Evolutionary conservation across 2,888 invertebrate species (phyloP), one percentile per base, ranked within the genome.

Genomic region (Rhimphoctona megacephalus): DNA sequence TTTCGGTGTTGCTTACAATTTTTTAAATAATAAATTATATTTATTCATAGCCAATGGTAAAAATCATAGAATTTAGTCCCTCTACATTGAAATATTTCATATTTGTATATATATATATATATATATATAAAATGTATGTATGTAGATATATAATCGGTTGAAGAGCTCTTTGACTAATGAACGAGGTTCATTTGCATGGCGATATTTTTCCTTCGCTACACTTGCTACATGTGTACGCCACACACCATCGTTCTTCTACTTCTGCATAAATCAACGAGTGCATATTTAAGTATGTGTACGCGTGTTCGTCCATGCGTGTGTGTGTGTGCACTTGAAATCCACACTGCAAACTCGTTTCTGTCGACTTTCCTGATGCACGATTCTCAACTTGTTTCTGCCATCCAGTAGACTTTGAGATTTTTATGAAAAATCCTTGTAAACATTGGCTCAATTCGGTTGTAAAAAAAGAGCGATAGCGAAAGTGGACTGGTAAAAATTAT

Each of bases 121-220:
- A 64, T 30, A 30, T 11, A 43, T 5, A 43, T 43, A 22, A 39
- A 43, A 19, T 69, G 5, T 52, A 66, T 67, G 22, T 39, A 14
- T 66, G 36, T 22, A 36, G 30, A 67, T 52, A 39, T 46, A 30
- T n/a, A 64, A 61, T 78, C 36, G 36, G 43, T 57, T 39, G 43
- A 79, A n/a, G n/a, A 57, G 83, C 73, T 84, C 49, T 83, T 67
- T 57, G 52, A 33, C 67, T 74, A 74, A 84, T 84, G 72, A 69
- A 74, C 39, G 73, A 61, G 52, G n/a, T 33, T 54, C 72, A 39
- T 67, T 74, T 67, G 39, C 73, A 43, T 33, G 67, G 54, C 61
- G 70, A 70, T 78, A 64, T 25, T 70, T 83, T 43, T 46, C 43
- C n/a, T 33, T 46, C 22, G 54, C 9, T 39, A n/a, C 22, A 39